Base-by-base conservation (phyloP, 2,888 invertebrate species). In the Phrixothrix hirtus region DNA sequence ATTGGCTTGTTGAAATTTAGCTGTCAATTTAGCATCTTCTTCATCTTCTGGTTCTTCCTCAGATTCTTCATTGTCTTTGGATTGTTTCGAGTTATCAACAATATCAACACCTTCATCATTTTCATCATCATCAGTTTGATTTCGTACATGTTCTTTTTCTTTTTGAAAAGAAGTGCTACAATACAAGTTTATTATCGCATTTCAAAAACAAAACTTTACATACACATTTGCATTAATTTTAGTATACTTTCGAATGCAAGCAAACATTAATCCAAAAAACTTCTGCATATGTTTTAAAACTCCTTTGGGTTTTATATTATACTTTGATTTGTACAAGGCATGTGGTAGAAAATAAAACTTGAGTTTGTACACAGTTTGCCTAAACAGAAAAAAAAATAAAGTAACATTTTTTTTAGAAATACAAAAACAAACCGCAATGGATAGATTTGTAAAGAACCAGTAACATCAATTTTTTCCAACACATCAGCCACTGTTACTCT, bases 401-500 rank as follows among this genome's bases (percentile, higher is more conserved):
- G 21, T 7, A 21, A 21, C 21, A 5, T 3, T 21, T 5, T 5
- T 5, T 5, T 21, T 21, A 21, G 7, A 21, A 21, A 5, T 3
- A 7, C 3, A 38, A 12, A 0, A 12, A 37, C 11, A 35, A 79
- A 78, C 43, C 85, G 78, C 1, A 77, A 66, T 0, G 86, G 84
- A 0, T 64, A 58, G 0, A 83, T 72, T 0, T 82, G 78, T 49
- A 91, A 72, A 67, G 78, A 78, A 52, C 83, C 81, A 14, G 77
- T 74, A 0, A 89, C 82, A 42, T 83, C 78, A 2, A 90, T 81
- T 58, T 82, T 83, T 71, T 90, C 85, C 42, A 95, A 73, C 6
- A 95, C 85, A 75, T 95, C 87, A 0, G 85, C 79, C 2, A 97
- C 77, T 0, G 86, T 85, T 0, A 95, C 91, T 61, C 83, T 83